Evolutionary conservation across 2,113 vertebrate genomes (phyloP), one percentile per base, ranked within the genome.

Genomic region (Corynorhinus townsendii): DNA sequence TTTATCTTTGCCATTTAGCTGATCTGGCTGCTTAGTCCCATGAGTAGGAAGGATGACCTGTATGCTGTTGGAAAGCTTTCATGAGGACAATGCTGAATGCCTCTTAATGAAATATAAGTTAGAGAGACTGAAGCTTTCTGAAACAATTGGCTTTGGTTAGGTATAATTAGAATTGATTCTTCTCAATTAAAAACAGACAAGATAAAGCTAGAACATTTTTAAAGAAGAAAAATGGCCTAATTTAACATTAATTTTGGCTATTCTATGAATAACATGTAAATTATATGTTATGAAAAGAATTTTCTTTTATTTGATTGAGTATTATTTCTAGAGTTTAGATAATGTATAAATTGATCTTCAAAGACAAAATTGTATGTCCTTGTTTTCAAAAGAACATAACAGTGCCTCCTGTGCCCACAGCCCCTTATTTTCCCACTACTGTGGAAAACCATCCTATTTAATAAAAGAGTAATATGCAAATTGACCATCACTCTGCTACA

Each of bases 121-220:
- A 68, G 95, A 96, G 95, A 93, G 76, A 93, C 88, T 82, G 30
- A 79, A 76, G 75, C 89, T 88, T 95, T 96, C 62, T 93, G 90
- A 87, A 91, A 95, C 93, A 71, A 12, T 62, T 96, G 89, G 76
- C 72, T 96, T 97, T 96, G 75, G 84, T 54, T 89, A 90, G 59
- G 89, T 93, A 85, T 97, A 94, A 96, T 97, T 96, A 96, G 83
- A 96, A 96, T 91, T 83, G 81, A 96, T 75, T 96, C 43, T 97
- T 85, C 64, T 95, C 89, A 95, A 83, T 97, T 96, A 96, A 97
- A 94, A 97, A 91, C 77, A 69, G 83, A 26, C 49, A 95, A 86
- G 94, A 96, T 95, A 96, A 96, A 96, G 19, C 54, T 80, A 82
- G 38, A 90, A 76, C 38, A 24, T 92, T 92, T 93, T 79, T 88